Evolutionary conservation across 2,888 invertebrate species (phyloP).

Genomic region (Elysia crispata): DNA sequence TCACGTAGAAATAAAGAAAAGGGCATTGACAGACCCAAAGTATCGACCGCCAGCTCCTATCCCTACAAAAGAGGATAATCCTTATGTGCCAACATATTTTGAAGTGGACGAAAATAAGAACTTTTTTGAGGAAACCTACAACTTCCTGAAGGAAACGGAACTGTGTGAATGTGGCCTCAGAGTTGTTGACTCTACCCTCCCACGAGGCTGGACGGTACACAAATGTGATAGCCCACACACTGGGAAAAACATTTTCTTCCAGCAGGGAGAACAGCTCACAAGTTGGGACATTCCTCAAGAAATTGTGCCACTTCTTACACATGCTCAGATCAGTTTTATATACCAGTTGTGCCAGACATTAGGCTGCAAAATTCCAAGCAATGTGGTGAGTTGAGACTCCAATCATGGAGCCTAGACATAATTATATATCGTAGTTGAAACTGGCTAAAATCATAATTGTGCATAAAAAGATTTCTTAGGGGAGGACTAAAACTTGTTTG

Average conservation of each 20-base stretch:
- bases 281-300: conserved; percentile 62
- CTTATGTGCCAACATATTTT: conserved; percentile 59
- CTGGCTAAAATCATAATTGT: too few relatives aligned
- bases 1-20: too few relatives aligned
- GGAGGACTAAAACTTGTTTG: too few relatives aligned
- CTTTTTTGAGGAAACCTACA: conserved; percentile 56
- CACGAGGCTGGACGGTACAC: conserved; percentile 65
- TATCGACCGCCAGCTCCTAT: conserved; percentile 48
- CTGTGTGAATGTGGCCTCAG: conserved; percentile 68
- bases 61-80: conserved; percentile 52
- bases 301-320: conserved; percentile 57
- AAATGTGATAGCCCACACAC: conserved; percentile 60
- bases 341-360: conserved; percentile 41
- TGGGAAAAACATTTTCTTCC: conserved; percentile 61
- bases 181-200: conserved; percentile 59
- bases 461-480: too few relatives aligned
- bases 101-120: conserved; percentile 49
- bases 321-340: conserved; percentile 50
- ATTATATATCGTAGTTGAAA: too few relatives aligned
- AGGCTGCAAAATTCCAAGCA: conserved; percentile 25
- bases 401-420: too few relatives aligned
- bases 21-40: conserved; percentile 39
- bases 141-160: conserved; percentile 60
- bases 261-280: conserved; percentile 59
- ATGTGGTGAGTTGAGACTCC: background rate